phyloP scores from a whole-genome alignment of 1,140 invertebrate genomes.

The Tigriopus japonicus region DNA sequence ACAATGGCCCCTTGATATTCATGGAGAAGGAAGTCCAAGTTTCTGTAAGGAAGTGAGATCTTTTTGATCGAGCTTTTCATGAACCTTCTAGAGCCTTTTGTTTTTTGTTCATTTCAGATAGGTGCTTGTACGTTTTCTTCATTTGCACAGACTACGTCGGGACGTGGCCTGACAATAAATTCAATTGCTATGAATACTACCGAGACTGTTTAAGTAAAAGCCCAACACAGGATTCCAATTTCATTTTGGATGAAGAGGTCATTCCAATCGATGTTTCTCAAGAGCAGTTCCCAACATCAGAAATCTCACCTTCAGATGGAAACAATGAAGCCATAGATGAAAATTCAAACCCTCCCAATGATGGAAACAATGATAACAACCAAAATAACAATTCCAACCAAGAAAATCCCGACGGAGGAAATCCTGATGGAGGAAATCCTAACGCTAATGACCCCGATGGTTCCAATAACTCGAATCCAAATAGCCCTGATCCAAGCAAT shows the following conservation, averaged over 20 bases:
- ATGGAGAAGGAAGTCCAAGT: no score
- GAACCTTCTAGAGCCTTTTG: background rate
- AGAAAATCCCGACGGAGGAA: background rate
- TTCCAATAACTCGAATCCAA: no score
- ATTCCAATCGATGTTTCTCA: background rate
- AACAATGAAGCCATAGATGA: background rate
- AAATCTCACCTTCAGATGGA: background rate
- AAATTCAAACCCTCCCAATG: background rate
- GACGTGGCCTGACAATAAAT: slow-evolving; percentile 6
- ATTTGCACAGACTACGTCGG: background rate
- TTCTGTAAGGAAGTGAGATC: no score
- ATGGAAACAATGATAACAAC: background rate
- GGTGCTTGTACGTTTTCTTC: slow-evolving; percentile 8
- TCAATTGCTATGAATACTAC: background rate
- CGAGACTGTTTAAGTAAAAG: background rate
- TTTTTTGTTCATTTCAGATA: background rate
- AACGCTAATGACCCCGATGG: no score
- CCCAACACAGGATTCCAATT: background rate
- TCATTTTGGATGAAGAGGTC: background rate
- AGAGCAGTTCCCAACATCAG: no score
- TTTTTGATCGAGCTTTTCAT: background rate
- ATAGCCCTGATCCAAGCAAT: no score
- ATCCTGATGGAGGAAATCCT: no score
- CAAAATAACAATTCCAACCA: background rate
- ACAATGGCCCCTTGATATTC: no score